Conservation (phyloP, 2,888 invertebrate species). For the Pterobdella sp. region DNA sequence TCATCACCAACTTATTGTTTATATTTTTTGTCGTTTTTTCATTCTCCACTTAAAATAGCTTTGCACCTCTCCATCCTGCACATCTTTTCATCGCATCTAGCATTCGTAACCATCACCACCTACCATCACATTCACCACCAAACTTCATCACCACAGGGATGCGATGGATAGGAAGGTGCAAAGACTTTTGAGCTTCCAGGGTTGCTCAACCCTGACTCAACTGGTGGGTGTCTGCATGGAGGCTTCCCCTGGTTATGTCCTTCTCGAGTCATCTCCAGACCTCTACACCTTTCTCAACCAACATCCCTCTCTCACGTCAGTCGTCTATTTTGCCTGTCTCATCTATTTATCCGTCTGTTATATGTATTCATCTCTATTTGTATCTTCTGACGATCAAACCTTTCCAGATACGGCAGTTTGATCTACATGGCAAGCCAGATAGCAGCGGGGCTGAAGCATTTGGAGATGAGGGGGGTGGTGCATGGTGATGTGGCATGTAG, state of each 20-base stretch:
- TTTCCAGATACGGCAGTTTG: slow-evolving; percentile 68
- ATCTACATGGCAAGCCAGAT: slow-evolving; percentile 75
- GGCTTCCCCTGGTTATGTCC: neutral
- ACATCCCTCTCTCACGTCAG: neutral
- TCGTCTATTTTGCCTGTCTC: too few relatives aligned
- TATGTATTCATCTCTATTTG: too few relatives aligned
- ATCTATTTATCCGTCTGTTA: too few relatives aligned
- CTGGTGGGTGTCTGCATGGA: neutral
- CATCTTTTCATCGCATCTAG: neutral
- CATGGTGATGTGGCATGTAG: slow-evolving; percentile 79
- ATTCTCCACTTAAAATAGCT: neutral
- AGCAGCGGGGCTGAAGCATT: slow-evolving; percentile 79
- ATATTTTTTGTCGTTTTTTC: neutral
- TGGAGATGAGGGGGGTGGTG: slow-evolving; percentile 79
- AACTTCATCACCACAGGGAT: too few relatives aligned
- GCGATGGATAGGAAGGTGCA: neutral
- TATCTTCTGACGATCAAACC: neutral
- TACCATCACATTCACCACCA: too few relatives aligned
- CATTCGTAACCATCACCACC: too few relatives aligned
- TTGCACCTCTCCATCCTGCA: too few relatives aligned
- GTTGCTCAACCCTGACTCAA: neutral
- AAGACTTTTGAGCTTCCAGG: neutral
- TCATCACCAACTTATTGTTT: neutral
- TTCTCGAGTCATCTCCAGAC: neutral
- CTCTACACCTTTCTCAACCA: neutral